Evolutionary conservation across 2,888 invertebrate species (phyloP).

Genomic region (Stegophylla sp.): DNA sequence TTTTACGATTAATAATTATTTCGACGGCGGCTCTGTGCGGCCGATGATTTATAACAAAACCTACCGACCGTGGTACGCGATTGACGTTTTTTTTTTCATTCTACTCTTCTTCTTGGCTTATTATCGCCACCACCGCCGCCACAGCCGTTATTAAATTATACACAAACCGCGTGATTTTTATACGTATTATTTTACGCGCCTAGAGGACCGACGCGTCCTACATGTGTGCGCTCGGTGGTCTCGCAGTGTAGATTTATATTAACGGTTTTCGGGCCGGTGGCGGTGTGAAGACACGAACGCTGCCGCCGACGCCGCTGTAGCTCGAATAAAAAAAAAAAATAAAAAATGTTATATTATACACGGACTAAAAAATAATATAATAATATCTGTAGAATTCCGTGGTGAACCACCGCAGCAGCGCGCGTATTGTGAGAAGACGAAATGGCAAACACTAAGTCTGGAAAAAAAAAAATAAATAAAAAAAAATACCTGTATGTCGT

Average conservation of each 20-base stretch:
- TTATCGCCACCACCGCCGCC: not conserved
- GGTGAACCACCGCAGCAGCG: not conserved
- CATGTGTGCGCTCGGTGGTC: not conserved
- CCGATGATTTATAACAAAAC: conserved; percentile 21
- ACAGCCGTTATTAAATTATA: conserved; percentile 37
- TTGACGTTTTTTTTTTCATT: conserved; percentile 9
- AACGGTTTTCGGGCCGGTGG: not conserved
- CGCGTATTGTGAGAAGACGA: not conserved
- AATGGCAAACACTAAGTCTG: conserved; percentile 6
- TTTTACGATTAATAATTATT: conserved; percentile 48
- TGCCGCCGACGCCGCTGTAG: too few relatives aligned
- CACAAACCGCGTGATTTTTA: conserved; percentile 12
- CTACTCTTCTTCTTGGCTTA: not conserved
- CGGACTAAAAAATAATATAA: too few relatives aligned
- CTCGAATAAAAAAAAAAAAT: too few relatives aligned
- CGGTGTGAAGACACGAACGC: not conserved
- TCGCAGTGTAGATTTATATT: not conserved
- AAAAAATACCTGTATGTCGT: conserved; percentile 28
- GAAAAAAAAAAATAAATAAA: not conserved
- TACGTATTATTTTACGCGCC: not conserved
- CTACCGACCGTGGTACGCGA: conserved; percentile 39
- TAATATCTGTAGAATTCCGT: too few relatives aligned
- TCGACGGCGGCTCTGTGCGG: not conserved
- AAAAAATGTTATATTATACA: too few relatives aligned
- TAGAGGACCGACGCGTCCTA: not conserved